These are phyloP conservation scores for Pseudoatta argentina DNA, from an alignment of 1,140 invertebrate genomes.

Conservation along the genomic window DNA sequence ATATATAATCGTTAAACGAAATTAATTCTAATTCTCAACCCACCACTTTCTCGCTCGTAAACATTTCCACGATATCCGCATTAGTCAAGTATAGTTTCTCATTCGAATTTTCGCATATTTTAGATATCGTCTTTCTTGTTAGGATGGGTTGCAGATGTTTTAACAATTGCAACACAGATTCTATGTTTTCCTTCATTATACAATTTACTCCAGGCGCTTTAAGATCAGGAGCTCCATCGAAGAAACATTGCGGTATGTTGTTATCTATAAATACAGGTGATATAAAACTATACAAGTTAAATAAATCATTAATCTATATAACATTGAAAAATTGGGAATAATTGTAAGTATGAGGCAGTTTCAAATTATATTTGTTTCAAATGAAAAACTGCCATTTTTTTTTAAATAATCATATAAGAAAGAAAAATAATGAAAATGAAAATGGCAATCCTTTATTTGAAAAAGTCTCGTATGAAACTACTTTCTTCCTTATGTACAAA, in stretches of 20 bases:
- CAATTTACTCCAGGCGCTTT: slow-evolving; percentile 88
- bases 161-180: slow-evolving; percentile 88
- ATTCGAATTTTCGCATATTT: slow-evolving; percentile 87
- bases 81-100: slow-evolving; percentile 87
- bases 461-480: neutral
- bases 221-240: slow-evolving; percentile 79
- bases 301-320: slow-evolving; percentile 5
- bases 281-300: slow-evolving; percentile 40
- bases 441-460: neutral
- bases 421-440: neutral
- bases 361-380: slow-evolving; percentile 39
- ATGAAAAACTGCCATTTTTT: neutral
- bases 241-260: slow-evolving; percentile 87
- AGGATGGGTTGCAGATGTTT: slow-evolving; percentile 88
- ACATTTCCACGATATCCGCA: slow-evolving; percentile 85
- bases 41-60: slow-evolving; percentile 79
- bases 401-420: neutral
- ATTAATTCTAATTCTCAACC: slow-evolving; percentile 59
- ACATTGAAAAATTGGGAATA: neutral
- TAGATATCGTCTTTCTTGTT: slow-evolving; percentile 86
- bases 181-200: slow-evolving; percentile 87
- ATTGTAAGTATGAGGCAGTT: neutral
- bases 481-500: neutral
- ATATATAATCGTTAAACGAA: slow-evolving; percentile 38
- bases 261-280: slow-evolving; percentile 84